phyloP scores from a whole-genome alignment of 2,797 vertebrate genomes.

The Philypnodon macrostomus region DNA sequence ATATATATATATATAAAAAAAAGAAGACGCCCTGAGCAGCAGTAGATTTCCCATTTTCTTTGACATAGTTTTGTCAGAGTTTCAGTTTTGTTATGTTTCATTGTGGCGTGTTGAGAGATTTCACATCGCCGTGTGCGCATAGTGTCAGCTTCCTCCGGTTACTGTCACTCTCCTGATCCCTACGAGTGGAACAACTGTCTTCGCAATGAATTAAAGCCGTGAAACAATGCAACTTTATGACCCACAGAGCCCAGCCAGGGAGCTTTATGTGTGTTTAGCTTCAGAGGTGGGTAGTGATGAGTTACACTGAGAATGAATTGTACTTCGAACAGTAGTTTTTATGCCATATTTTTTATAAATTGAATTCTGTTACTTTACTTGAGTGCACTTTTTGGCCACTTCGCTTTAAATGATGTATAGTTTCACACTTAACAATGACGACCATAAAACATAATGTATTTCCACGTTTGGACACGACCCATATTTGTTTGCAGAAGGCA shows the following conservation, averaged over 20 bases:
- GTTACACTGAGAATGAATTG: too few species aligned
- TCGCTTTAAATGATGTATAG: too few species aligned
- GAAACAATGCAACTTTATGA: conserved; percentile 3
- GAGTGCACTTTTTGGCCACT: too few species aligned
- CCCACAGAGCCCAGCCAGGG: not conserved
- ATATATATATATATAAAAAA: too few species aligned
- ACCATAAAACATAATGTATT: conserved; percentile 20
- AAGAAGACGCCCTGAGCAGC: not conserved
- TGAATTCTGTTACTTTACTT: too few species aligned
- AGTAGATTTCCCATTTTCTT: conserved; percentile 8
- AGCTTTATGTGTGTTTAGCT: not conserved
- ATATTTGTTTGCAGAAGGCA: conserved; percentile 52
- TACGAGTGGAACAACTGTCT: conserved; percentile 6
- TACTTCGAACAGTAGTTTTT: too few species aligned
- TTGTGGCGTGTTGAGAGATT: conserved; percentile 18
- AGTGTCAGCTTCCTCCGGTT: conserved; percentile 21
- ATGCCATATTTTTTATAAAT: too few species aligned
- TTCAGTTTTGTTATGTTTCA: conserved; percentile 18
- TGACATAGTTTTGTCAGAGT: conserved; percentile 11
- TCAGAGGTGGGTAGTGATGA: too few species aligned
- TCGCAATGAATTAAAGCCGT: conserved; percentile 11
- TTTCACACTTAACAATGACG: not conserved
- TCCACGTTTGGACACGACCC: conserved; percentile 12
- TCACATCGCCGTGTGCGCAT: conserved; percentile 16
- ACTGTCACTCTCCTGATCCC: conserved; percentile 30